Evolutionary conservation across 1,140 invertebrate species (phyloP).

Genomic region (Zelostemma sp.): DNA sequence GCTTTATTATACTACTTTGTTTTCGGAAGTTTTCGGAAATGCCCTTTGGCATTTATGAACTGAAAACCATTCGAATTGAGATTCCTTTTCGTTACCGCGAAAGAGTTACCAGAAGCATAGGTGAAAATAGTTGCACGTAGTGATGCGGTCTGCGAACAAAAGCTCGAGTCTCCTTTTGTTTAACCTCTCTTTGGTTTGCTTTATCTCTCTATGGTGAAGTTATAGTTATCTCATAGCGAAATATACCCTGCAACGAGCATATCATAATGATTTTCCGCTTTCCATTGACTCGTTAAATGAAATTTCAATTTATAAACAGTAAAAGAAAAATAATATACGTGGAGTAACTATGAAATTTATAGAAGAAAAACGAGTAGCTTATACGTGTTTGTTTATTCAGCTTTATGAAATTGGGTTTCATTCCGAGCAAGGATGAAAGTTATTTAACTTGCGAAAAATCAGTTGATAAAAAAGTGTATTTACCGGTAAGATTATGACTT

Average conservation of each 20-base stretch:
- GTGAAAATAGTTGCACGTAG: slow-evolving; percentile 60
- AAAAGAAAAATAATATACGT: no score
- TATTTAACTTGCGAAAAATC: no score
- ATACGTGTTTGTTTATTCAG: no score
- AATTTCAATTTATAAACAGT: no score
- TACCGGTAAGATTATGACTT: no score
- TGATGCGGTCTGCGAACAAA: slow-evolving; percentile 56
- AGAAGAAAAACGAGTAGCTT: no score
- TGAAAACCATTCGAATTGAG: slow-evolving; percentile 69
- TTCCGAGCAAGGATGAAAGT: no score
- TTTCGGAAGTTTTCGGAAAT: slow-evolving; percentile 54
- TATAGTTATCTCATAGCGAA: slow-evolving; percentile 52
- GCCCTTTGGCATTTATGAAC: slow-evolving; percentile 68
- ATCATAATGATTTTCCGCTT: neutral
- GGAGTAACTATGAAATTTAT: no score
- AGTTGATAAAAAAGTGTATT: no score
- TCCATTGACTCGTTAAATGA: no score
- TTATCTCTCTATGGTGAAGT: slow-evolving; percentile 35
- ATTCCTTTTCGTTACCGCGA: slow-evolving; percentile 66
- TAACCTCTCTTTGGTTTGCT: slow-evolving; percentile 44
- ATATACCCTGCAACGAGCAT: slow-evolving; percentile 40
- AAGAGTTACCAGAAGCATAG: slow-evolving; percentile 67
- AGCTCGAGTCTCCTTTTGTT: slow-evolving; percentile 43
- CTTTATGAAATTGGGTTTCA: no score
- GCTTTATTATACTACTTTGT: slow-evolving; percentile 35